Conservation (phyloP, 2,113 vertebrate species). For the Lepidothrix coronata region DNA sequence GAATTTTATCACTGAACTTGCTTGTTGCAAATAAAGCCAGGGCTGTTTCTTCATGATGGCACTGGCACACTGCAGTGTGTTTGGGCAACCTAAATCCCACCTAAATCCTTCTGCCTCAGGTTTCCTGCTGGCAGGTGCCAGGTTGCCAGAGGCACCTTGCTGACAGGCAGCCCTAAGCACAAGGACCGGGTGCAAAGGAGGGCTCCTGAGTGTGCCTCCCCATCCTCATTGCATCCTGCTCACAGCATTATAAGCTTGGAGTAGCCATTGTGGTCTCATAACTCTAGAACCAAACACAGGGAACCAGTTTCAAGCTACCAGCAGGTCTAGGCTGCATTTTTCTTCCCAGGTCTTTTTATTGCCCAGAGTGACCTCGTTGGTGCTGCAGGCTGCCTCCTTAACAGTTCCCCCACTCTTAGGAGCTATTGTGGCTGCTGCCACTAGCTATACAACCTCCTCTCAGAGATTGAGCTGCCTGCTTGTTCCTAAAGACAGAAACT, state of each 20-base stretch:
- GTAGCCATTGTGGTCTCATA: neutral
- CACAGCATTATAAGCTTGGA: neutral
- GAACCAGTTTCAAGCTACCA: neutral
- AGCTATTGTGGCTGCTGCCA: accelerated
- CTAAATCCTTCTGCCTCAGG: neutral
- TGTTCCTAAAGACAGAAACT: neutral
- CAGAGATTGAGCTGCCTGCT: neutral
- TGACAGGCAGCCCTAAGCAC: neutral
- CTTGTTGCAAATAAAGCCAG: neutral
- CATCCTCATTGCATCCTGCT: neutral
- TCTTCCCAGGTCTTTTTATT: neutral
- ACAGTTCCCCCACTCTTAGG: accelerated
- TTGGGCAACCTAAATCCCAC: neutral
- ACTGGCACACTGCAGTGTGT: accelerated
- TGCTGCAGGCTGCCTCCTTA: neutral
- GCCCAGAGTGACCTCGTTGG: neutral
- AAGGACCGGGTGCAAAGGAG: neutral
- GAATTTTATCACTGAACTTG: neutral
- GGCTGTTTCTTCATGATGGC: neutral
- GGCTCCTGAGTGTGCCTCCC: neutral
- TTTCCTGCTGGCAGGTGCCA: neutral
- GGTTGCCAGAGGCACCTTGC: neutral
- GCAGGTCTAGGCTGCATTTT: neutral
- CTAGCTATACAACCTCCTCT: neutral
- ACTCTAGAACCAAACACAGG: neutral